These are phyloP conservation scores for Mesoligia furuncula DNA, from an alignment of 2,888 invertebrate species.

Conservation along the genomic window DNA sequence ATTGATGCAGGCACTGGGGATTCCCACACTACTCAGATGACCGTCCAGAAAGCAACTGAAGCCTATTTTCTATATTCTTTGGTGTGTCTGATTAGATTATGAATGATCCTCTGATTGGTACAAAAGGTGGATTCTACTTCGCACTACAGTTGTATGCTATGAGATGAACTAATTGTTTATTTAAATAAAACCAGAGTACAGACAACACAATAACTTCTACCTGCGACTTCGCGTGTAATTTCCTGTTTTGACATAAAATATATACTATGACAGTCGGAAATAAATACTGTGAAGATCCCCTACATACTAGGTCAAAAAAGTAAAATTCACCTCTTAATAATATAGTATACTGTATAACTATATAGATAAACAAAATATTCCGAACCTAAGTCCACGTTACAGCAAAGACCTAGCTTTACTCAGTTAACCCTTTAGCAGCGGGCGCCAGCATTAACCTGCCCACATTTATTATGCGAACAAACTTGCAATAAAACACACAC, in stretches of 20 bases:
- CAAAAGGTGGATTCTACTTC: neutral
- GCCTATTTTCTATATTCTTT: neutral
- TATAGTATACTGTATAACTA: neutral
- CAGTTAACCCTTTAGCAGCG: conserved; percentile 52
- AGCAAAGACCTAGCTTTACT: conserved; percentile 38
- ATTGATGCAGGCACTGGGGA: conserved; percentile 13
- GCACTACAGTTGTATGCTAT: neutral
- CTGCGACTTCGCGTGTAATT: neutral
- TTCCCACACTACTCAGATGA: conserved; percentile 29
- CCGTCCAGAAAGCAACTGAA: neutral
- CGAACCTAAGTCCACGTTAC: conserved; percentile 17
- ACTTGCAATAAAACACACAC: conserved; percentile 66
- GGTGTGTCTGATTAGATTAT: neutral
- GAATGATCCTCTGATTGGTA: neutral
- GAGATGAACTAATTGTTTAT: neutral
- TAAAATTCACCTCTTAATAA: neutral
- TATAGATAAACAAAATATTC: conserved; percentile 7
- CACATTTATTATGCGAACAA: conserved; percentile 52
- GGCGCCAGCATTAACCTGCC: conserved; percentile 54
- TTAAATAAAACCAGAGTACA: neutral
- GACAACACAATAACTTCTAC: neutral
- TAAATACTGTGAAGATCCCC: neutral
- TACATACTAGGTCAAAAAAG: neutral
- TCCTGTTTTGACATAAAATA: neutral
- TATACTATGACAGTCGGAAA: neutral